Conservation (phyloP, 2,888 invertebrate species). For the Ornithoptera alexandrae region DNA sequence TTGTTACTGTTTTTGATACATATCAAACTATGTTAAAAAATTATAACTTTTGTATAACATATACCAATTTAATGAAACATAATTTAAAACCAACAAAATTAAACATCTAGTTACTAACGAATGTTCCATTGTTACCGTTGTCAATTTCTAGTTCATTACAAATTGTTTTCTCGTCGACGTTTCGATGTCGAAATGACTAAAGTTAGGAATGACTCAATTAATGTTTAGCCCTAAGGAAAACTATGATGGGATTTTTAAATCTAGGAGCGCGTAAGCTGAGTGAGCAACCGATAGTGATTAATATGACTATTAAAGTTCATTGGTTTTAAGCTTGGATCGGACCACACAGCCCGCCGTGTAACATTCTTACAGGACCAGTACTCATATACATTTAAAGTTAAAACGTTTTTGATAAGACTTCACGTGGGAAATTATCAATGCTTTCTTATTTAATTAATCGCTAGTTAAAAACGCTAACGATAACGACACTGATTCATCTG, state of each 20-base stretch:
- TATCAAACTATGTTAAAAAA: no score
- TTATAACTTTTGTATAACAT: no score
- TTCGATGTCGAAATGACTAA: conserved; percentile 35
- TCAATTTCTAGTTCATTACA: background rate
- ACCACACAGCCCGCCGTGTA: conserved; percentile 51
- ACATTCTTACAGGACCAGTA: conserved; percentile 47
- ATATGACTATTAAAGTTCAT: conserved; percentile 70
- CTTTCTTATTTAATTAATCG: conserved; percentile 69
- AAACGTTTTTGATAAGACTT: conserved; percentile 62
- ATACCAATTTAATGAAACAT: no score
- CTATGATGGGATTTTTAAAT: conserved; percentile 69
- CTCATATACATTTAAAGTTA: conserved; percentile 62
- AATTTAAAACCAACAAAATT: no score
- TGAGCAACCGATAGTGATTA: conserved; percentile 69
- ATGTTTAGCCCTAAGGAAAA: conserved; percentile 76
- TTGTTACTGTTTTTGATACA: no score
- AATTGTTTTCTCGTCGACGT: background rate
- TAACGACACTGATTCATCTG: background rate
- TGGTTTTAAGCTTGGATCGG: conserved; percentile 51
- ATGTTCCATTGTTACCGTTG: no score
- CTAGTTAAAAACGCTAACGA: conserved; percentile 32
- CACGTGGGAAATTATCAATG: conserved; percentile 70
- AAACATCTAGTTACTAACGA: no score
- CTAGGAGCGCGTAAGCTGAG: conserved; percentile 76
- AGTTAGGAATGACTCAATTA: conserved; percentile 76